Percentiles rank a stretch among this genome's conserved stretches.
Evolutionary conservation across 2,797 vertebrate species (phyloP).

Genomic region (Acipenser ruthenus): DNA sequence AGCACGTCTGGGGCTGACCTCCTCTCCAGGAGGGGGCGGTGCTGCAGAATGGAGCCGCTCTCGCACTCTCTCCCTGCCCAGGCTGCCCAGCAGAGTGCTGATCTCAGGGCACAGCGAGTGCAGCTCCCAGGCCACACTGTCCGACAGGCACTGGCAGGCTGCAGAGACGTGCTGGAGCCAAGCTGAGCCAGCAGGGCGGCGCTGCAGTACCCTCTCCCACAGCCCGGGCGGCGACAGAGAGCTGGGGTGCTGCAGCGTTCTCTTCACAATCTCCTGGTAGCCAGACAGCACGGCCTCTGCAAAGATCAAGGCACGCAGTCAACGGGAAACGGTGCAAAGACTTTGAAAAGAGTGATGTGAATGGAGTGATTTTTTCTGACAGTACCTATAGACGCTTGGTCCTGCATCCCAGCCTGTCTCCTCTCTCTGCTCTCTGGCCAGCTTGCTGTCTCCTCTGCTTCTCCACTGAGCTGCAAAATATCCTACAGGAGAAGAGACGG

Average conservation of each 20-base stretch:
- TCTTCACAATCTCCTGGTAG: not conserved
- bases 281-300: slow-evolving; percentile 7
- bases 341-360: too few relatives aligned
- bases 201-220: slow-evolving; percentile 1
- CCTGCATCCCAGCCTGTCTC: not conserved
- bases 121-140: not conserved
- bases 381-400: not conserved
- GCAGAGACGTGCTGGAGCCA: not conserved
- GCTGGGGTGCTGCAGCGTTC: slow-evolving; percentile 8
- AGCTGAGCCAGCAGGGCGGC: not conserved
- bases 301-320: not conserved
- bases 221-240: slow-evolving; percentile 10
- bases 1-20: not conserved
- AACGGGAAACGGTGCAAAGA: too few relatives aligned
- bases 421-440: not conserved
- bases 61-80: not conserved
- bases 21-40: not conserved
- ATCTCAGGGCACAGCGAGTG: slow-evolving; percentile 10
- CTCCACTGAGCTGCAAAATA: not conserved
- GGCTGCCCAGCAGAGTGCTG: slow-evolving; percentile 2
- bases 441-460: not conserved
- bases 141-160: not conserved
- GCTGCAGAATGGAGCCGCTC: not conserved
- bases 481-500: too few relatives aligned
- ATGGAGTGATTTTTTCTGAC: too few relatives aligned